A percentile compares a stretch with the other conserved stretches of the same genome.
Conservation (phyloP, 2,888 invertebrate genomes). For the Lasiommata megera region DNA sequence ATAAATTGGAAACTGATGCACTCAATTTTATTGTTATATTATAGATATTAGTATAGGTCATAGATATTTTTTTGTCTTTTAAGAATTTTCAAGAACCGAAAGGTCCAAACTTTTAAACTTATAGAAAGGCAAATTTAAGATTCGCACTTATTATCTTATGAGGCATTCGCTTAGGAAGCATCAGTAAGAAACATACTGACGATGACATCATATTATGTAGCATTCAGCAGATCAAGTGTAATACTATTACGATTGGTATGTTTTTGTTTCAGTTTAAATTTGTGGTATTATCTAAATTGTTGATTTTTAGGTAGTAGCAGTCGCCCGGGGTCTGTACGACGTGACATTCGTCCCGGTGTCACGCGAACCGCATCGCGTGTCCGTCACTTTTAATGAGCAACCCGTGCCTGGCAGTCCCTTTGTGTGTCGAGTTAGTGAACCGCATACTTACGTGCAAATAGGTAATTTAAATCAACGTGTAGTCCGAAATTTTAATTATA, state of each 20-base stretch:
- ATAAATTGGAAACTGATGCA: too few relatives aligned
- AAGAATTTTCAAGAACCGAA: too few relatives aligned
- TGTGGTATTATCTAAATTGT: neutral
- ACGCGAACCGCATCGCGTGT: constrained; percentile 94
- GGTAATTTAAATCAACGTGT: constrained; percentile 50
- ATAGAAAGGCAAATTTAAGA: too few relatives aligned
- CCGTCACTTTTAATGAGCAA: constrained; percentile 96
- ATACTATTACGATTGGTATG: neutral
- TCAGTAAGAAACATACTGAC: too few relatives aligned
- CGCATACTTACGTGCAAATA: constrained; percentile 87
- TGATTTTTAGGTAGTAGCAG: constrained; percentile 87
- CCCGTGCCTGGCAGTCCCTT: constrained; percentile 95
- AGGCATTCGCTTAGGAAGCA: too few relatives aligned
- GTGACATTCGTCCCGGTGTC: constrained; percentile 96
- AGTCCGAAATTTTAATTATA: neutral
- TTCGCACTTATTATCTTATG: too few relatives aligned
- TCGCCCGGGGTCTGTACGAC: constrained; percentile 94
- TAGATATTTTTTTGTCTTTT: too few relatives aligned
- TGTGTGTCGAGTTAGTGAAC: constrained; percentile 88
- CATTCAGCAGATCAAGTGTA: too few relatives aligned
- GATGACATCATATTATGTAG: too few relatives aligned
- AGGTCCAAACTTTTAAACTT: too few relatives aligned
- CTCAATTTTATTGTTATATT: too few relatives aligned
- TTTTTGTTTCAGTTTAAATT: neutral
- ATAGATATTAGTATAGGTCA: too few relatives aligned